Conservation (phyloP, 1,140 invertebrate genomes). For the Calliphora vicina region DNA sequence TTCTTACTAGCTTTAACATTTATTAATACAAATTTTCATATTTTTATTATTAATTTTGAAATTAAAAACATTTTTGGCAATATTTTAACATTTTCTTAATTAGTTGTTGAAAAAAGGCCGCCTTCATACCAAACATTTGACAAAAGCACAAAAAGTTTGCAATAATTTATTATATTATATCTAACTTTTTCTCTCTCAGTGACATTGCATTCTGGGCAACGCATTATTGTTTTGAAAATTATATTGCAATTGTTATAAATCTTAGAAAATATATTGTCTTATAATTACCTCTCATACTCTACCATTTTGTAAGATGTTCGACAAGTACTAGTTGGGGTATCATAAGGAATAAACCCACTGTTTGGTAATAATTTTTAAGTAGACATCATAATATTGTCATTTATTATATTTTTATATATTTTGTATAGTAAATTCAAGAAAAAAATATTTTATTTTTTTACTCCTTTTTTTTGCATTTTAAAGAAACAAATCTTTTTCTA, state of each 20-base stretch:
- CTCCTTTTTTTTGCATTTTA: background rate
- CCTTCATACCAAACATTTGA: background rate
- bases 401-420: background rate
- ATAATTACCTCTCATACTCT: background rate
- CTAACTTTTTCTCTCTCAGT: background rate
- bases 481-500: background rate
- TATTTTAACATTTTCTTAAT: background rate
- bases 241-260: background rate
- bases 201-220: background rate
- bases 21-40: too few relatives aligned
- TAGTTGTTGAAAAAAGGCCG: background rate
- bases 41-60: too few relatives aligned
- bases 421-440: background rate
- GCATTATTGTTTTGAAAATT: background rate
- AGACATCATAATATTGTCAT: background rate
- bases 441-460: background rate
- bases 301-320: background rate
- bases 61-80: too few relatives aligned
- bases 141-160: background rate
- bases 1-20: too few relatives aligned
- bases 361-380: background rate
- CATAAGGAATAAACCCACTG: background rate
- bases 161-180: background rate
- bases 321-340: background rate
- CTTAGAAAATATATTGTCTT: background rate